These are phyloP conservation scores for Brachyrhaphis roseni DNA, from an alignment of 2,797 vertebrate genomes.

Conservation along the genomic window DNA sequence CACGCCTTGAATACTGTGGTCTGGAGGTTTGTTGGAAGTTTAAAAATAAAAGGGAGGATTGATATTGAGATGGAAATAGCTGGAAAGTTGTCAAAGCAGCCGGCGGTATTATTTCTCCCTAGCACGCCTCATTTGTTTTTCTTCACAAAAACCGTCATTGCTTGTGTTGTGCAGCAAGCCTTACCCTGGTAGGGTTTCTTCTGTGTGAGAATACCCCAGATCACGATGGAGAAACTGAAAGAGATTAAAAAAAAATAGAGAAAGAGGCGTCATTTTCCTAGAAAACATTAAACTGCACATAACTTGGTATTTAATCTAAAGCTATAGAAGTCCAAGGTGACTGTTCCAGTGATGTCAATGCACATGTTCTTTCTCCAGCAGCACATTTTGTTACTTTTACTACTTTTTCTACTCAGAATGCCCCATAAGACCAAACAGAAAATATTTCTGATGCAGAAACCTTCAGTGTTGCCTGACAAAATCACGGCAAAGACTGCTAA, in stretches of 20 bases:
- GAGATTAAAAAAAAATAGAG: slow-evolving; percentile 1
- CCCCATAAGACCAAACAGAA: background rate
- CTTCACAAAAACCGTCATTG: background rate
- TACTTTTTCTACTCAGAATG: background rate
- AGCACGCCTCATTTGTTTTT: no score
- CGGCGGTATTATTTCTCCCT: background rate
- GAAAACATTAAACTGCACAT: background rate
- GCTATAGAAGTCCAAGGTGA: background rate
- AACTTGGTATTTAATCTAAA: background rate
- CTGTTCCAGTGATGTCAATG: background rate
- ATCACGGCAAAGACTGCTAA: background rate
- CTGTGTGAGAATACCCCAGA: slow-evolving; percentile 97
- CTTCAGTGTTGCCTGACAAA: background rate
- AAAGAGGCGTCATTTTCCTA: background rate
- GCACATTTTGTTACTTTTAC: background rate
- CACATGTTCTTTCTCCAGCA: background rate
- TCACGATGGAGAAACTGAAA: slow-evolving; percentile 92
- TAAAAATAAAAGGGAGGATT: slow-evolving; percentile 2
- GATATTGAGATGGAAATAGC: background rate
- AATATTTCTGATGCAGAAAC: background rate
- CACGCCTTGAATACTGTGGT: slow-evolving; percentile 3
- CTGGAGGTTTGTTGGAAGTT: background rate
- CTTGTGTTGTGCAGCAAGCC: background rate
- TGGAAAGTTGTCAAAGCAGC: background rate
- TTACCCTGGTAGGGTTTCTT: slow-evolving; percentile 97